Percentiles rank a stretch among this genome's conserved stretches.
These are phyloP conservation scores for Hipposideros armiger DNA, from an alignment of 2,113 vertebrate genomes.

Conservation along the genomic window DNA sequence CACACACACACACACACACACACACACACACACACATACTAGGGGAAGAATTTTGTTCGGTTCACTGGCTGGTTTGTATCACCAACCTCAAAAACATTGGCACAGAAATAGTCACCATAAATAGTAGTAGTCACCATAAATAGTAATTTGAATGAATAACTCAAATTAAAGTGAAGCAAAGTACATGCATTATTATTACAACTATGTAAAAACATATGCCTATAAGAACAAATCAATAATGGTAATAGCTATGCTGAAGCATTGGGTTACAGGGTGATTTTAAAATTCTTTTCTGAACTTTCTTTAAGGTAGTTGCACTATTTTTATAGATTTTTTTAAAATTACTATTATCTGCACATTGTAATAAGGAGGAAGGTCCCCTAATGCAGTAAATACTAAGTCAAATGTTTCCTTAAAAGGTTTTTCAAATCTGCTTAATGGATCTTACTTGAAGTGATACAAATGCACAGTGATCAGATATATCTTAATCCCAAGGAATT, in stretches of 20 bases:
- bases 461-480: neutral
- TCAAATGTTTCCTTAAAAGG: neutral
- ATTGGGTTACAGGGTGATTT: neutral
- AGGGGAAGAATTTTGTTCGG: neutral
- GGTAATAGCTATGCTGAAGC: neutral
- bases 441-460: neutral
- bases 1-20: neutral
- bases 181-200: neutral
- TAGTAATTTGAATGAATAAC: conserved; percentile 8
- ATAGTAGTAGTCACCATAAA: neutral
- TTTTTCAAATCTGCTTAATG: neutral
- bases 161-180: conserved; percentile 17
- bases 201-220: neutral
- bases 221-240: neutral
- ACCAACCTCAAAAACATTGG: neutral
- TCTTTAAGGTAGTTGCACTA: neutral
- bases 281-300: neutral
- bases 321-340: neutral
- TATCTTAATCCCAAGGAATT: neutral
- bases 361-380: neutral
- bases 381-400: neutral
- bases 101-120: neutral
- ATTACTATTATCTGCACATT: neutral
- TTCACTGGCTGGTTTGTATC: neutral
- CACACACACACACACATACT: neutral